Evolutionary conservation across 2,888 invertebrate genomes (phyloP).

Genomic region (Thelaira solivaga): DNA sequence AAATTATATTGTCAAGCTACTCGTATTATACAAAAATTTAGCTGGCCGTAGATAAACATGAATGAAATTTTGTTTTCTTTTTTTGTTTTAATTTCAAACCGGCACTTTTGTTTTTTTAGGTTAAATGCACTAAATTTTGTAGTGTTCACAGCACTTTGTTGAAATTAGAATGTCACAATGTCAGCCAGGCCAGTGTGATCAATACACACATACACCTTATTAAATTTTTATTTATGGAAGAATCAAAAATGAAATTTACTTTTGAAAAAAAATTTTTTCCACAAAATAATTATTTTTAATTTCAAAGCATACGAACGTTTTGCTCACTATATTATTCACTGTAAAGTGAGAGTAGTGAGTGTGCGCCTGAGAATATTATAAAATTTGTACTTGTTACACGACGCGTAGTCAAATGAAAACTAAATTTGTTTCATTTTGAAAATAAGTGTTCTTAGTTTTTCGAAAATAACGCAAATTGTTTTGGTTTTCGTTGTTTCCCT

Average conservation of each 20-base stretch:
- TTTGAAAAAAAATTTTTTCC: slow-evolving; percentile 19
- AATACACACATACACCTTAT: too few species aligned
- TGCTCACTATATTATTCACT: not conserved
- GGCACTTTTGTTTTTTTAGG: not conserved
- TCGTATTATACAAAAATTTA: not conserved
- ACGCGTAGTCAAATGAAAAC: slow-evolving; percentile 75
- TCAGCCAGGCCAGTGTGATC: too few species aligned
- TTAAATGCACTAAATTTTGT: slow-evolving; percentile 8
- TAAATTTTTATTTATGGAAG: slow-evolving; percentile 40
- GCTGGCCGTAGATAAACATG: not conserved
- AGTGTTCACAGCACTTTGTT: not conserved
- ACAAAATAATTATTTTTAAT: too few species aligned
- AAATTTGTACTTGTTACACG: slow-evolving; percentile 64
- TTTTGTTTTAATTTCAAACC: not conserved
- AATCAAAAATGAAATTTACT: slow-evolving; percentile 1
- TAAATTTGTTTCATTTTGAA: slow-evolving; percentile 60
- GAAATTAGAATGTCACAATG: slow-evolving; percentile 19
- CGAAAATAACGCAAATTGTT: slow-evolving; percentile 44
- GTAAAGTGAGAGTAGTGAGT: too few species aligned
- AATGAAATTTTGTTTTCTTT: not conserved
- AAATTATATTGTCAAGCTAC: too few species aligned
- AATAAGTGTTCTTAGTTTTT: slow-evolving; percentile 41
- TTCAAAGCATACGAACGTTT: too few species aligned
- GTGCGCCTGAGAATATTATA: not conserved
- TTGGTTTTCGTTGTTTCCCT: slow-evolving; percentile 5